These are phyloP conservation scores for Spatula clypeata DNA, from an alignment of 2,797 vertebrate genomes.

Conservation along the genomic window DNA sequence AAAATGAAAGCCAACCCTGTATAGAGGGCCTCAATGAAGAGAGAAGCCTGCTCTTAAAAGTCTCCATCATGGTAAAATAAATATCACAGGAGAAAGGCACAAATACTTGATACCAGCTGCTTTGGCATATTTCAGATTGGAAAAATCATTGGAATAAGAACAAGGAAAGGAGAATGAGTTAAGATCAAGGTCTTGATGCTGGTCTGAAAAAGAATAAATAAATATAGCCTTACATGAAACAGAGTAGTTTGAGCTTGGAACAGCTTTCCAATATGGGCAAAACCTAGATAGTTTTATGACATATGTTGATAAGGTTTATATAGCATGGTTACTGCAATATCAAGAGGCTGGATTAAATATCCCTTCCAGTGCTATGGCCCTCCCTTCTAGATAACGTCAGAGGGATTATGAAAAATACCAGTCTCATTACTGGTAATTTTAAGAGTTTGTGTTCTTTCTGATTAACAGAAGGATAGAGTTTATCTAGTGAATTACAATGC, in stretches of 20 bases:
- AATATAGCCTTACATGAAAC: neutral
- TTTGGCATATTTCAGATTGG: neutral
- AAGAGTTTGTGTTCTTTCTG: neutral
- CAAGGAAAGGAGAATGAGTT: neutral
- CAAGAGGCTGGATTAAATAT: neutral
- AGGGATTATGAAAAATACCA: slow-evolving; percentile 4
- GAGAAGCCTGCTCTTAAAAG: neutral
- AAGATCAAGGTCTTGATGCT: neutral
- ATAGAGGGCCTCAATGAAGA: neutral
- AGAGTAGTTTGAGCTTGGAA: neutral
- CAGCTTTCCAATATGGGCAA: neutral
- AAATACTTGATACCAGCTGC: neutral
- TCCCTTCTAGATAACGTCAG: neutral
- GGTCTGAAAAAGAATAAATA: neutral
- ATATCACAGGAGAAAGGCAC: neutral
- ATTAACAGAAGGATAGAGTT: neutral
- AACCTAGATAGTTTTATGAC: neutral
- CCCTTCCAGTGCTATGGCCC: neutral
- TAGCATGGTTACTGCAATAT: neutral
- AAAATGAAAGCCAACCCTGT: neutral
- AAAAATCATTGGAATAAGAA: neutral
- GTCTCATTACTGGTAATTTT: neutral
- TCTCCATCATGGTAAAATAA: neutral
- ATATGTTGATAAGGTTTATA: neutral
- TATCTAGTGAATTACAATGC: slow-evolving; percentile 8